These are phyloP conservation scores for Crotalus horridus DNA, from an alignment of 2,113 vertebrate genomes.

Conservation along the genomic window DNA sequence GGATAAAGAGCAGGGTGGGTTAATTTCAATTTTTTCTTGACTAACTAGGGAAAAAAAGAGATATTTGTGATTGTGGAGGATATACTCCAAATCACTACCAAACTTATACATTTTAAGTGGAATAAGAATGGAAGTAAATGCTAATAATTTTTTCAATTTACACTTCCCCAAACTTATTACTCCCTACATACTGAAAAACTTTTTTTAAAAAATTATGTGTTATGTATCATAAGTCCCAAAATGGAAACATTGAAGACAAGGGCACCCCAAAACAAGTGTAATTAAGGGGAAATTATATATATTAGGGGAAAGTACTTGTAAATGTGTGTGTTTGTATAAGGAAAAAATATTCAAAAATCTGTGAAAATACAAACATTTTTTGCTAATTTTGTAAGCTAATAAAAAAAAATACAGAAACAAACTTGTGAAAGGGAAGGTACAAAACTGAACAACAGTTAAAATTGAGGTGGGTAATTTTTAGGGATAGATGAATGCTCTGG, in stretches of 20 bases:
- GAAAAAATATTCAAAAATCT: neutral
- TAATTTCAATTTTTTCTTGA: neutral
- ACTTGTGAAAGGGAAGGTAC: neutral
- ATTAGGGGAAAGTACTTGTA: neutral
- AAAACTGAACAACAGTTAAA: neutral
- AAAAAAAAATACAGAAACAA: neutral
- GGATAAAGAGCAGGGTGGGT: neutral
- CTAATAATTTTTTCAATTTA: neutral
- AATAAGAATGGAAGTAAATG: neutral
- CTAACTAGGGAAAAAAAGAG: neutral
- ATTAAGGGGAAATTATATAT: neutral
- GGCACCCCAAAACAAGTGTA: neutral
- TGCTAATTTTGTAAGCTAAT: neutral
- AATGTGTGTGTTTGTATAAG: neutral
- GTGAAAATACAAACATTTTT: neutral
- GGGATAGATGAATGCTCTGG: neutral
- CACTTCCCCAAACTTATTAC: neutral
- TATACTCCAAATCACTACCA: neutral
- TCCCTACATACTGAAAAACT: neutral
- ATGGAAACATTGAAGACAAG: neutral
- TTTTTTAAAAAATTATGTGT: neutral
- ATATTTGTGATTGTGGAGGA: neutral
- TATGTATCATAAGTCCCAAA: neutral
- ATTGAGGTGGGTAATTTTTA: neutral
- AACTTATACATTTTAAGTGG: neutral